Evolutionary conservation across 2,888 invertebrate species (phyloP), one percentile per base, ranked within the genome.

Genomic region (Eupithecia subumbrata): DNA sequence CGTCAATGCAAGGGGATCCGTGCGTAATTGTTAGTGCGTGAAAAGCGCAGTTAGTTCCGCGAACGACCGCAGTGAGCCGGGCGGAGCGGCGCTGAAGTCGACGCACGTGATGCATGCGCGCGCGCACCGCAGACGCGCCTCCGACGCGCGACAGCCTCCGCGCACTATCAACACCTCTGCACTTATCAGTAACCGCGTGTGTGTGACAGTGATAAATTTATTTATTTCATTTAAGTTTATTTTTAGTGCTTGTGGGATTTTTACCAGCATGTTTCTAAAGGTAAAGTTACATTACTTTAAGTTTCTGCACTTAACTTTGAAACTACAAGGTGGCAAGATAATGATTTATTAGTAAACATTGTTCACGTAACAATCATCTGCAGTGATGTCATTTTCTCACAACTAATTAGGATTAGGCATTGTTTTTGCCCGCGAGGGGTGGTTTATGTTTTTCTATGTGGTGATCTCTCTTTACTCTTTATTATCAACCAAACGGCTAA

Each of bases 41-140:
- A 87, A 92, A 89, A 90, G 86, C 80, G 83, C 86, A 88, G 91
- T 90, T 92, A 92, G 90, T 94, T 89, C 91, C 79, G 71, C 81
- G 80, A 76, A 76, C 82, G 73, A 80, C 90, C 94, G 87, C 88
- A 74, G 64, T 78, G 82, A 82, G 82, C 89, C 90, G 90, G 83
- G 89, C 87, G 76, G 81, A 79, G 83, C 82, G 90, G 94, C 93
- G 93, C 94, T 88, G 88, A 83, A 77, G 81, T 81, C 84, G 77
- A 76, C 86, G 93, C 94, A 94, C 94, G 93, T 94, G 94, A 94
- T 91, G 89, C 84, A 87, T 88, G 90, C 92, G 93, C 93, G 84
- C 80, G 90, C 90, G 90, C 91, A 88, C 84, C 82, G 84, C 93
- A 93, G 93, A 93, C 91, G 91, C 89, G 89, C 87, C 83, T 86